Conservation (phyloP, 2,888 invertebrate species). For the Alitta virens region DNA sequence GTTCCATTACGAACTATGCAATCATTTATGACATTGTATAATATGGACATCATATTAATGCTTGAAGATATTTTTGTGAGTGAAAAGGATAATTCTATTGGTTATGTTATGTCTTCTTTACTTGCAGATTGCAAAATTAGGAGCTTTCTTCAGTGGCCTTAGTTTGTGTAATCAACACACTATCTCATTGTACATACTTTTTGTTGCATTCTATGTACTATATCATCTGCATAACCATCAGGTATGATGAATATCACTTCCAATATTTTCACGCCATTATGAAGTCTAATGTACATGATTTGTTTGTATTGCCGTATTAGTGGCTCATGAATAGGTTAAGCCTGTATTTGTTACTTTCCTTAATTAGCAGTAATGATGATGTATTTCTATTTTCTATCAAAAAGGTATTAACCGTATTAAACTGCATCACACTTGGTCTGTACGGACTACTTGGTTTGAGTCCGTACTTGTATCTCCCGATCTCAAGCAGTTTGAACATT, state of each 20-base stretch:
- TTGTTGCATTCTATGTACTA: conserved; percentile 42
- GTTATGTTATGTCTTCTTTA: no score
- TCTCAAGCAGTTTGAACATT: conserved; percentile 36
- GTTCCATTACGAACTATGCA: no score
- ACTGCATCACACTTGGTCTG: conserved; percentile 20
- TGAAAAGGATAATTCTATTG: no score
- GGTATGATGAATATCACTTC: conserved; percentile 10
- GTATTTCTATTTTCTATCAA: neutral
- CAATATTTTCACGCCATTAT: no score
- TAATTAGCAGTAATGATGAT: neutral
- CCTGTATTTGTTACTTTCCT: neutral
- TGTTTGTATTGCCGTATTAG: no score
- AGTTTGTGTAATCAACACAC: conserved; percentile 53
- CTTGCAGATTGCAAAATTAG: conserved; percentile 37
- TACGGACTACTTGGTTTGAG: conserved; percentile 33
- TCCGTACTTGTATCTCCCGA: conserved; percentile 49
- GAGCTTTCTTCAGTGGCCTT: conserved; percentile 47
- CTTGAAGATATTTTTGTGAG: no score
- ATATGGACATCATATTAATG: no score
- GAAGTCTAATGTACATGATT: no score
- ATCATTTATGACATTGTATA: no score
- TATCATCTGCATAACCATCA: conserved; percentile 24
- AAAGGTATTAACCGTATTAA: no score
- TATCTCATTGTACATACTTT: conserved; percentile 41
- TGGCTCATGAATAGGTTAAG: no score